Percentiles rank a stretch among this genome's conserved stretches.
Evolutionary conservation across 1,140 invertebrate genomes (phyloP).

Genomic region (Trachelipus rathkii): DNA sequence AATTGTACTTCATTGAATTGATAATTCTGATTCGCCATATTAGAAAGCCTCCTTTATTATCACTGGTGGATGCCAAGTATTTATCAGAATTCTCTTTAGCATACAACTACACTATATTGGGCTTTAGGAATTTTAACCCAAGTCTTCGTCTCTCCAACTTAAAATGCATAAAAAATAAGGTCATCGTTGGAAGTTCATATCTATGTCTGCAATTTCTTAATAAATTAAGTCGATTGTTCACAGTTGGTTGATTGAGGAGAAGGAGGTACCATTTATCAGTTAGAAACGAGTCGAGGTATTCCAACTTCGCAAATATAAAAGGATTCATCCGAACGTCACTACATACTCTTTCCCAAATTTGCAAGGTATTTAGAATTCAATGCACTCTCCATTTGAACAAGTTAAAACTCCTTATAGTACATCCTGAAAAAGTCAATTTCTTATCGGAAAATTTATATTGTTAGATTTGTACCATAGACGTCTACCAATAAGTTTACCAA

Average conservation of each 20-base stretch:
- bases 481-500: not conserved
- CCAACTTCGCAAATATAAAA: not conserved
- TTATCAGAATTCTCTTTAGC: not conserved
- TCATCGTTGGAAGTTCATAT: not conserved
- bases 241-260: not conserved
- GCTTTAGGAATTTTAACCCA: no score
- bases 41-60: not conserved
- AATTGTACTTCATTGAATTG: not conserved
- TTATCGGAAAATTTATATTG: not conserved
- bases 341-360: not conserved
- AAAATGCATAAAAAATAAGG: not conserved
- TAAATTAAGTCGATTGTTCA: not conserved
- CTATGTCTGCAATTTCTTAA: not conserved
- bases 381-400: not conserved
- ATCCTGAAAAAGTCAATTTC: not conserved
- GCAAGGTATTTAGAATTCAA: not conserved
- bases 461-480: not conserved
- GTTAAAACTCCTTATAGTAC: not conserved
- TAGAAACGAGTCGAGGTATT: not conserved
- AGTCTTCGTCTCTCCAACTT: not conserved
- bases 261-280: not conserved
- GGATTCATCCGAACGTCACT: not conserved
- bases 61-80: not conserved
- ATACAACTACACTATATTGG: not conserved
- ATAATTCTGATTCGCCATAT: not conserved